These are phyloP conservation scores for Okamejei kenojei DNA, from an alignment of 2,797 vertebrate genomes.

Conservation along the genomic window DNA sequence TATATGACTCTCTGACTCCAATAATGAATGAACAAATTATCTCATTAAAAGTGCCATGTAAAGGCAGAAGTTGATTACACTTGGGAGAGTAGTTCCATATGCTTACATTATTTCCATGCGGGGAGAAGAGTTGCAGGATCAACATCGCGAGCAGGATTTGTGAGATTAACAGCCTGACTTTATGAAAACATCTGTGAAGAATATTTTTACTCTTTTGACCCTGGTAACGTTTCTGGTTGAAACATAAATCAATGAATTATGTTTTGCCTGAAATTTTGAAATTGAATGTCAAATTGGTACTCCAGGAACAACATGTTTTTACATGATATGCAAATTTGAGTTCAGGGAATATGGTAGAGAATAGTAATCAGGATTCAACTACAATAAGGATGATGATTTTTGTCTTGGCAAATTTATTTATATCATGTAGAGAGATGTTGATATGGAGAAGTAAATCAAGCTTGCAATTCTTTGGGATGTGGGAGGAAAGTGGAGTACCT, in stretches of 20 bases:
- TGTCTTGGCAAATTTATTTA: neutral
- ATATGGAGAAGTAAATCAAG: neutral
- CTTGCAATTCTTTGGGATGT: too few relatives aligned
- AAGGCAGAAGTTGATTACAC: slow-evolving; percentile 6
- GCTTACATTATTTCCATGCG: neutral
- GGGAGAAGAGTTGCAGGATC: neutral
- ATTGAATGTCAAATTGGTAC: neutral
- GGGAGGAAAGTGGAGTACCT: too few relatives aligned
- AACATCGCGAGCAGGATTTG: neutral
- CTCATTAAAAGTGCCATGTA: neutral
- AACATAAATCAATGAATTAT: neutral
- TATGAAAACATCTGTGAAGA: neutral
- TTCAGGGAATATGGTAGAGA: neutral
- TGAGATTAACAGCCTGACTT: neutral
- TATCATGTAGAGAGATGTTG: neutral
- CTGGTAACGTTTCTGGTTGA: neutral
- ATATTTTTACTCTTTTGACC: neutral
- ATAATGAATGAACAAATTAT: neutral
- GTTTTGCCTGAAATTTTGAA: neutral
- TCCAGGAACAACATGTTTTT: neutral
- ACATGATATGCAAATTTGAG: neutral
- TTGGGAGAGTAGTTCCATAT: neutral
- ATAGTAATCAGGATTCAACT: neutral
- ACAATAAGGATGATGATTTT: neutral
- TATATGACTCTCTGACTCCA: too few relatives aligned